Conservation (phyloP, 2,888 invertebrate species). For the Metallyticus violacea region DNA sequence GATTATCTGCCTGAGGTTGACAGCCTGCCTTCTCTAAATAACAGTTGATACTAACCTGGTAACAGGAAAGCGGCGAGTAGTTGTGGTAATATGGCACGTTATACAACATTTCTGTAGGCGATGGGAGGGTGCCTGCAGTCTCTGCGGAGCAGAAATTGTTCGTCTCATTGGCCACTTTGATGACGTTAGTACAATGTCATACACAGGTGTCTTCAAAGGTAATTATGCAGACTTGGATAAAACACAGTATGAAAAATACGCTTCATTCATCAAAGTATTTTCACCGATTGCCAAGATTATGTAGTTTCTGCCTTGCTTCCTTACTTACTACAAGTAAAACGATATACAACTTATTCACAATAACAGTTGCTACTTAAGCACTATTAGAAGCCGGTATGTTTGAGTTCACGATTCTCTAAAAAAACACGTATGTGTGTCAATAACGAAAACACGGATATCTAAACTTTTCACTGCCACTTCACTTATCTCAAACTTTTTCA, state of each 20-base stretch:
- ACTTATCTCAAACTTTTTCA: no score
- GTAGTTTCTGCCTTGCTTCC: no score
- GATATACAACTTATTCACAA: neutral
- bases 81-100: constrained; percentile 32
- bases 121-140: neutral
- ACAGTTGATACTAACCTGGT: constrained; percentile 19
- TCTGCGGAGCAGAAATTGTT: neutral
- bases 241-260: neutral
- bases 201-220: neutral
- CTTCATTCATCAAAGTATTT: neutral
- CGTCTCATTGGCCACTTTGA: constrained; percentile 19
- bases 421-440: no score
- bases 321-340: neutral
- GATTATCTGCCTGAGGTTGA: no score
- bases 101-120: constrained; percentile 30
- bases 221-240: neutral
- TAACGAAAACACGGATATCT: no score
- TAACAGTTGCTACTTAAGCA: no score
- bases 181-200: neutral
- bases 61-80: constrained; percentile 32
- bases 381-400: no score
- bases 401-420: no score
- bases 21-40: no score
- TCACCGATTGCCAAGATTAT: no score
- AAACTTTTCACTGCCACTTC: neutral